These are phyloP conservation scores for Piprites chloris DNA, from an alignment of 2,113 vertebrate genomes.

Conservation along the genomic window DNA sequence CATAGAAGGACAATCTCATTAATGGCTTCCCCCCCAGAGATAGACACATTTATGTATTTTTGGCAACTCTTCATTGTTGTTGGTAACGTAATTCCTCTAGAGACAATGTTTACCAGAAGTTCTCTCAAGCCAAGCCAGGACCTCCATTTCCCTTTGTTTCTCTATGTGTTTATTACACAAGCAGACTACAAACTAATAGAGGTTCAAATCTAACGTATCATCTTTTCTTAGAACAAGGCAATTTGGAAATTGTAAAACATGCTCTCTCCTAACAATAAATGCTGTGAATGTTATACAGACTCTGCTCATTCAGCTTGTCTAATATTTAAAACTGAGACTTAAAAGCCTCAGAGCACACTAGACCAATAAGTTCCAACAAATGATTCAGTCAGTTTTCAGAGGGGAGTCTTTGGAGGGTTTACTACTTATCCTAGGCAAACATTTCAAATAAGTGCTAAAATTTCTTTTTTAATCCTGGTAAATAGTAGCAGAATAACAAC, in stretches of 20 bases:
- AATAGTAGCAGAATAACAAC: neutral
- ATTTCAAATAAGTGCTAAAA: neutral
- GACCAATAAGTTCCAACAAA: neutral
- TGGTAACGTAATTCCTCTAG: neutral
- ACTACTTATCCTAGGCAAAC: neutral
- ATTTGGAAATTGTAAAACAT: neutral
- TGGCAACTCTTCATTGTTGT: neutral
- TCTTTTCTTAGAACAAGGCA: neutral
- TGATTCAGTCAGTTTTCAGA: neutral
- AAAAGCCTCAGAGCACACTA: neutral
- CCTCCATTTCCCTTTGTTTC: neutral
- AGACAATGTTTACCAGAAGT: neutral
- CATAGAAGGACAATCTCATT: conserved; percentile 55
- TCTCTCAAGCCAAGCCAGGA: neutral
- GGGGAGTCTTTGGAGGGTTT: neutral
- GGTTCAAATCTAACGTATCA: neutral
- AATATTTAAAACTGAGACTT: neutral
- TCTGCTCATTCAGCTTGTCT: neutral
- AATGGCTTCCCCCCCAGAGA: conserved; percentile 25
- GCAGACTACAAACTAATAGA: neutral
- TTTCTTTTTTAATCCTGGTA: neutral
- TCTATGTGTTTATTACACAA: neutral
- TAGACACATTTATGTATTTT: conserved; percentile 12
- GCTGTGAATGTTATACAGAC: neutral
- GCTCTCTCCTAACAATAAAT: neutral